Evolutionary conservation across 2,113 vertebrate species (phyloP).

Genomic region (Syrrhaptes paradoxus): DNA sequence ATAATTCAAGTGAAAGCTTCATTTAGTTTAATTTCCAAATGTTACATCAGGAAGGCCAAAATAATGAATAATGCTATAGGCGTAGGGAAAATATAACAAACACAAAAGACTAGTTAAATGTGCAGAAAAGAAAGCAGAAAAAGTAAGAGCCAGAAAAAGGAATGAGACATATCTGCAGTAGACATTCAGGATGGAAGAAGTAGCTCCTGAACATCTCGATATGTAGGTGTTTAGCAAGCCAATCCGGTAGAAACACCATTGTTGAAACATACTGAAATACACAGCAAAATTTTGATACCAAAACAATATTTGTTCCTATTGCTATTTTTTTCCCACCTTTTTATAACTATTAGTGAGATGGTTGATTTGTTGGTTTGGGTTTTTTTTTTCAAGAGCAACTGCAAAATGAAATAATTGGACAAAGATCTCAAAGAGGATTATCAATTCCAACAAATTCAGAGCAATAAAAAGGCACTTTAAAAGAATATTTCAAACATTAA

Average conservation of each 20-base stretch:
- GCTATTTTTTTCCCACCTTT: neutral
- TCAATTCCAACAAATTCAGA: neutral
- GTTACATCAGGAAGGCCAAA: neutral
- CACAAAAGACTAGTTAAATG: neutral
- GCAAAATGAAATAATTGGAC: neutral
- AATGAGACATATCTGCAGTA: neutral
- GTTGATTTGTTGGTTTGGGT: too few species aligned
- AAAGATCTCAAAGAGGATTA: neutral
- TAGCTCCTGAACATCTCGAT: neutral
- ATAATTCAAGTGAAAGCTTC: neutral
- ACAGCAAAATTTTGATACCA: neutral
- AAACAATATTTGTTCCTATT: neutral
- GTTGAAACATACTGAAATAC: neutral
- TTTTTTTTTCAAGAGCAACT: neutral
- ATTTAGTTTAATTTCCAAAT: neutral
- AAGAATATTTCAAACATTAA: neutral
- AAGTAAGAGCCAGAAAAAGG: neutral
- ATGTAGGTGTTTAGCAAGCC: neutral
- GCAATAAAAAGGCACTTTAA: neutral
- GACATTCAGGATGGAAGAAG: neutral
- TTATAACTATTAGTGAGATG: neutral
- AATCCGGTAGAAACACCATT: neutral
- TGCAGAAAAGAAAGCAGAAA: neutral
- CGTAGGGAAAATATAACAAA: neutral
- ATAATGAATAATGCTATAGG: neutral